Base-by-base conservation (phyloP, 2,888 invertebrate genomes). In the Leucoma salicis region DNA sequence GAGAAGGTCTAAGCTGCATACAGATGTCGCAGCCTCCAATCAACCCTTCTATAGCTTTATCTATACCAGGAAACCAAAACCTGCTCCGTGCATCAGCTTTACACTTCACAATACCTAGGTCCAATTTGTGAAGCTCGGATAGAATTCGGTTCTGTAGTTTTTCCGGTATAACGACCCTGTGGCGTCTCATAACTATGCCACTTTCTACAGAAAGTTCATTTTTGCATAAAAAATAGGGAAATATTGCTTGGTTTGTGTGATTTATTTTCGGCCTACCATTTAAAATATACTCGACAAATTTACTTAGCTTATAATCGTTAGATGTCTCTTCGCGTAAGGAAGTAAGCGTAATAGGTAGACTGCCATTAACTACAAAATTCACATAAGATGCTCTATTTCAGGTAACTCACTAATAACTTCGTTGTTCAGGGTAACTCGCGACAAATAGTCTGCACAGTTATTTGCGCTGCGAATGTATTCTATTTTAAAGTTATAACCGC, bases 61-160 rank as follows among this genome's bases (percentile, higher is more conserved):
- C 39, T 2, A 44, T 18, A 0, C 39, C 39, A 4, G 44, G 32
- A 6, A 39, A 44, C 39, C 44, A 44, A 32, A 44, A 2, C 4
- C 44, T 31, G 4, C 35, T 21, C 1, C 39, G 24, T 1, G 43
- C 39, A 12, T 42, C 42, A 0, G 33, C 10, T 3, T 42, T 42
- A 2, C 37, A 16, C 15, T 32, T 32, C 7, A 32, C 32, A 7
- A 32, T 32, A 6, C 32, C 32, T 16, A 32, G 16, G n/a, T 32
- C 13, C 2, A 21, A 21, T 3, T 1, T 21, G n/a, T 33, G 33
- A n/a, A 33, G 13, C 15, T 33, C 33, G 7, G 13, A 12, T 7
- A 33, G n/a, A 33, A 33, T 12, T 13, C n/a, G 15, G 1, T 0
- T 13, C 2, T 16, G 33, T 13, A 33, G 13, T 2, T 1, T 12